A percentile compares a stretch with the other conserved stretches of the same genome.
Evolutionary conservation across 2,888 invertebrate genomes (phyloP).

Genomic region (Erpobdella octoculata): DNA sequence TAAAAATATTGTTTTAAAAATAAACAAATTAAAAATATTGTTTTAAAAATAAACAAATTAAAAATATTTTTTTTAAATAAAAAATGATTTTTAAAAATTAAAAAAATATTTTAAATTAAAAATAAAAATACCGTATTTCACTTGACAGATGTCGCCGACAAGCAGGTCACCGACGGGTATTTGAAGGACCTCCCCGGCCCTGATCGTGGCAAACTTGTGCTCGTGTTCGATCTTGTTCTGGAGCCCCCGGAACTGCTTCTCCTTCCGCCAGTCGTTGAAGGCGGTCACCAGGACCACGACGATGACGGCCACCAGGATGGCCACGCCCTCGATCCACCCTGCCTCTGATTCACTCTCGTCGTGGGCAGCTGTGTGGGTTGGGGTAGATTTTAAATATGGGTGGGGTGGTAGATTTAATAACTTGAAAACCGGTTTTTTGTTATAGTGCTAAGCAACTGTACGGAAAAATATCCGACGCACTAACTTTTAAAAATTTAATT

Average conservation of each 20-base stretch:
- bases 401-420: too few species aligned
- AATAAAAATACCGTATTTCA: constrained; percentile 62
- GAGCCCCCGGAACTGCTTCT: constrained; percentile 95
- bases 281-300: constrained; percentile 98
- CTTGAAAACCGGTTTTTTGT: too few species aligned
- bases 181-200: constrained; percentile 77
- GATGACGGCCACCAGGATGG: constrained; percentile 96
- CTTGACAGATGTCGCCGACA: constrained; percentile 93
- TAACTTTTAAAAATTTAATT: too few species aligned
- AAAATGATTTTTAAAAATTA: too few species aligned
- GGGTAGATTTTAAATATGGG: too few species aligned
- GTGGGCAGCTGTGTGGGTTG: background rate
- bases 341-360: constrained; percentile 78
- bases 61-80: too few species aligned
- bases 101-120: too few species aligned
- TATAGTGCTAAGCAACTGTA: too few species aligned
- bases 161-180: constrained; percentile 92
- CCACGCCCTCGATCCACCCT: constrained; percentile 98
- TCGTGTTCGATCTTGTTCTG: constrained; percentile 96
- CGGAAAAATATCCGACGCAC: too few species aligned
- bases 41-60: too few species aligned
- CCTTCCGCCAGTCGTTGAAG: constrained; percentile 99
- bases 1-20: too few species aligned
- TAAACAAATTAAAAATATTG: too few species aligned
- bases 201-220: constrained; percentile 93